Evolutionary conservation across 1,140 invertebrate genomes (phyloP), one percentile per base, ranked within the genome.

Genomic region (Branchinecta lynchi): DNA sequence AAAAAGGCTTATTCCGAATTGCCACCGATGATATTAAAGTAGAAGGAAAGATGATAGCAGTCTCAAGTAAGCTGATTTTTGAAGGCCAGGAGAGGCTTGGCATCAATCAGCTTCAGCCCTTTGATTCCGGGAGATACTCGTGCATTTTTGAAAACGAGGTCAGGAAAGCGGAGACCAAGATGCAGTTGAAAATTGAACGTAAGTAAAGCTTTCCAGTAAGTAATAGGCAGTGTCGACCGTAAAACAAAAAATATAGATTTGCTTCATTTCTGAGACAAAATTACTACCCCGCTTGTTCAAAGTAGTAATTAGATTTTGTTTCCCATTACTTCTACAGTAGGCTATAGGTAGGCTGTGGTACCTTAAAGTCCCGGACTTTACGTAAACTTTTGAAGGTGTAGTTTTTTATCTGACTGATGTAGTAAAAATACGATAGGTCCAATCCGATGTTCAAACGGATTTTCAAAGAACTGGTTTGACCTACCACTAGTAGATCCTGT

Each of bases 121-220:
- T 84, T 44, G 92, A 95, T 78, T 83, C 90, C 20, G 93, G 92
- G 17, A 84, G 87, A 20, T 95, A 94, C 78, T 86, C 88, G 6
- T 95, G 92, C 77, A 83, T 87, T 9, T 93, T 93, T 77, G 86
- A 90, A 74, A 95, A 96, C 75, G 89, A 92, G 76, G 89, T 93
- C 3, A 91, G 89, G 74, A 86, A 85, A 76, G 85, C 87, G 9
- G 89, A 92, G 74, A 90, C 88, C 1, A 87, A 85, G 68, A 92
- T 93, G 89, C 88, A 90, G 79, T 80, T 95, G 44, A 85, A 90
- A 75, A 90, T 95, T 74, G 89, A 93, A 82, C 92, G 86, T 88
- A 81, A 86, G 86, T 86, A 71, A 21, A 43, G 43, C 44, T 60
- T 60, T 60, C 12, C 6, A 60, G 1, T 44, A 43, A 44, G 8